Percentiles rank a stretch among this genome's conserved stretches.
Evolutionary conservation across 2,797 vertebrate genomes (phyloP).

Genomic region (Melanotaenia trifasciata): DNA sequence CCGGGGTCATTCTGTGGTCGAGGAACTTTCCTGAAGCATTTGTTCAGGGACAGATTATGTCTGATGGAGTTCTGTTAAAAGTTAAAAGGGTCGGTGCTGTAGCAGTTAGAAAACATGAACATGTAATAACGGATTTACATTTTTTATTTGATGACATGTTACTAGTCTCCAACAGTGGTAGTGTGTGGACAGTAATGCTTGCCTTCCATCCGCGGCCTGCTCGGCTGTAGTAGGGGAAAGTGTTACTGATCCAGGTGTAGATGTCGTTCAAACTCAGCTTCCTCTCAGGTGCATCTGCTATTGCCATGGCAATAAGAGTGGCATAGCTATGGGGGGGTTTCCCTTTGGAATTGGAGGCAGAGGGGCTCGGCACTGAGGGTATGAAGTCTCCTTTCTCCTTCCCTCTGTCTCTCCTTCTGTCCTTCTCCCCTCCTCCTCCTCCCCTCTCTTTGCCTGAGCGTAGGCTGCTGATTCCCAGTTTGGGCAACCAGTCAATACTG

Average conservation of each 20-base stretch:
- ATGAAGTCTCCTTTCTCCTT: constrained; percentile 85
- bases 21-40: constrained; percentile 98
- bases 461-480: constrained; percentile 92
- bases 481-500: constrained; percentile 98
- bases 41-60: constrained; percentile 98
- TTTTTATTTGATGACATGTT: neutral
- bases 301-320: constrained; percentile 95
- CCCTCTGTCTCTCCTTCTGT: constrained; percentile 84
- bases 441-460: constrained; percentile 87
- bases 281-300: constrained; percentile 91
- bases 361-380: constrained; percentile 63
- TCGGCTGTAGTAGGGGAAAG: constrained; percentile 95
- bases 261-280: constrained; percentile 97
- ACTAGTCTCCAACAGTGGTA: neutral
- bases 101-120: neutral
- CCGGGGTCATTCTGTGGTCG: constrained; percentile 95
- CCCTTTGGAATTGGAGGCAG: constrained; percentile 79
- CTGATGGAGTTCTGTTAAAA: constrained; percentile 93
- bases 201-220: constrained; percentile 99
- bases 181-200: constrained; percentile 24
- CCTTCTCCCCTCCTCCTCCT: constrained; percentile 71
- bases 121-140: neutral
- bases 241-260: constrained; percentile 98
- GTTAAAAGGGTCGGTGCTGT: neutral
- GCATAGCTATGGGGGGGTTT: constrained; percentile 98